Base-by-base conservation (phyloP, 2,797 vertebrate species). In the Meda fulgida region DNA sequence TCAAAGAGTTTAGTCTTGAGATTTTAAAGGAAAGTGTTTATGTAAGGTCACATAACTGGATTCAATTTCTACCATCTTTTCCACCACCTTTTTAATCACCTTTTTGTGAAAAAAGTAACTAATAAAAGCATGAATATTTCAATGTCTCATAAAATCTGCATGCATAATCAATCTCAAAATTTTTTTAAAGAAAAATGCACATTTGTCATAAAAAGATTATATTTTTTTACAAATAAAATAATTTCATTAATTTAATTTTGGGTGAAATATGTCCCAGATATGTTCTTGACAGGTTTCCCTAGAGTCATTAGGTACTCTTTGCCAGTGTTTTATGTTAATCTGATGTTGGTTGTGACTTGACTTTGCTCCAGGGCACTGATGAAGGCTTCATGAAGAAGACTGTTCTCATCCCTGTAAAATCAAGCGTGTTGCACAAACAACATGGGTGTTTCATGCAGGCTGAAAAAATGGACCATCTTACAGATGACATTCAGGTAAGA, bases 381-480 rank as follows among this genome's bases (percentile, higher is more conserved):
- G 96, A 97, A 90, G 94, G 95, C 80, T 97, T 95, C 90, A 94
- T 96, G 91, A 95, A 92, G 90, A 97, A 96, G 93, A 95, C 88
- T 31, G 89, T 94, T 70, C 92, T 96, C 86, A 92, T 92, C 84
- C 82, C 93, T 73, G 92, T 84, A 87, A 86, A 83, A 73, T 51
- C 77, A 51, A 69, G 53, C 18, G 0, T n/a, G 1, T 34, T 65
- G 16, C 21, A 48, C 29, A 48, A 60, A 71, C 38, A 13, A 6
- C 48, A 71, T 29, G 53, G 3, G 53, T 55, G n/a, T 69, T 51
- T 58, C 6, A 38, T 51, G 9, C 66, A 38, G 18, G 18, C 69
- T 51, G 84, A 73, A 65, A 18, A 38, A 43, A 72, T 43, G 21
- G 51, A 70, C 1, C 34, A 16, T 55, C 66, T 21, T 21, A 11